Evolutionary conservation across 1,140 invertebrate species (phyloP).

Genomic region (Metaphire vulgaris): DNA sequence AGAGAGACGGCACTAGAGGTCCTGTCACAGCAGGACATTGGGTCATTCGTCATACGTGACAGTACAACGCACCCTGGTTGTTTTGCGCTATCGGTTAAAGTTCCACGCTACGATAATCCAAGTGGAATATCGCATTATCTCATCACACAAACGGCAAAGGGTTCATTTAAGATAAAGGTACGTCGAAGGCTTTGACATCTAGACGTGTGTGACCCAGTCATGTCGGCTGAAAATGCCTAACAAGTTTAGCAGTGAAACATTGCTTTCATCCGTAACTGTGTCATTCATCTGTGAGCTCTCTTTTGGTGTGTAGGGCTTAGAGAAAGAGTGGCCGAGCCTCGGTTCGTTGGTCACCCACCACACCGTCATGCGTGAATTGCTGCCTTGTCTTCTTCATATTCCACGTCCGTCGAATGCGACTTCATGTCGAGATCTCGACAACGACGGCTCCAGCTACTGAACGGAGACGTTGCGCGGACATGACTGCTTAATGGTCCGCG

Average conservation of each 20-base stretch:
- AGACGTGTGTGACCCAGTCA: too few relatives aligned
- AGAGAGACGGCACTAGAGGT: constrained; percentile 86
- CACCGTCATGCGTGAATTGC: constrained; percentile 86
- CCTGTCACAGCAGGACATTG: constrained; percentile 79
- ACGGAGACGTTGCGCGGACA: not conserved
- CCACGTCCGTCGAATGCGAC: constrained; percentile 28
- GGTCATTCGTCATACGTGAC: constrained; percentile 88
- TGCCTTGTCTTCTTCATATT: constrained; percentile 73
- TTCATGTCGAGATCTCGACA: not conserved
- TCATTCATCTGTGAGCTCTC: too few relatives aligned
- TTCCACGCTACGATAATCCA: constrained; percentile 57
- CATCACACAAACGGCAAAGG: constrained; percentile 79
- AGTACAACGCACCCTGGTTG: constrained; percentile 89
- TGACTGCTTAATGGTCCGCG: too few relatives aligned
- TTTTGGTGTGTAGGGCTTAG: constrained; percentile 87
- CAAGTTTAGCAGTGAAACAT: too few relatives aligned
- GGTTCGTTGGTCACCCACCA: constrained; percentile 86
- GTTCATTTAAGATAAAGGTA: constrained; percentile 88
- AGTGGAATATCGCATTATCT: constrained; percentile 91
- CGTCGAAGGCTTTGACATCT: too few relatives aligned
- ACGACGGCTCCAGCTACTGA: not conserved
- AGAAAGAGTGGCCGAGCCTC: constrained; percentile 86
- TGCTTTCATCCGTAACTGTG: too few relatives aligned
- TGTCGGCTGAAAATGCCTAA: too few relatives aligned
- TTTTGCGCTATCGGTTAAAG: constrained; percentile 70